Base-by-base conservation (phyloP, 1,140 invertebrate genomes). In the Tenebrio molitor region DNA sequence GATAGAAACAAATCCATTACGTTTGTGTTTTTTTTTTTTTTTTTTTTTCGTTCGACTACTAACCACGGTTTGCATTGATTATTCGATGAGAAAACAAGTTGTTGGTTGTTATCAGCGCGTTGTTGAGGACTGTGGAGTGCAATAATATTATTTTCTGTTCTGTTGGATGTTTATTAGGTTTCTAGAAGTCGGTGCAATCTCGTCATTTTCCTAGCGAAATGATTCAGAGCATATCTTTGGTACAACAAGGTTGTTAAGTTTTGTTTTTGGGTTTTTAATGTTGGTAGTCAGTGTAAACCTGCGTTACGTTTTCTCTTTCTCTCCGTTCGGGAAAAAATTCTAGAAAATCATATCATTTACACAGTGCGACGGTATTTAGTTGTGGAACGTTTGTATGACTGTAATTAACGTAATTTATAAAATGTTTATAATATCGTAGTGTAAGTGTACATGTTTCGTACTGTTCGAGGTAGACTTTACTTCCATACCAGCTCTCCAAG, bases 401-500 rank as follows among this genome's bases (percentile, higher is more conserved):
- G 71, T 73, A 73, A 29, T 77, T 75, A 34, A 39, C 46, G 65
- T 76, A 74, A 77, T 72, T 76, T 76, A 76, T 76, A 74, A 76
- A 72, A 72, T 80, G 75, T 79, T 76, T 73, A 78, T 79, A 79
- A 69, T 75, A 75, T 76, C 72, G 70, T 80, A 78, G 69, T 72
- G 69, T 80, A 80, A 74, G 72, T 79, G 75, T 77, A 78, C 67
- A 73, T 79, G 73, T 76, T 77, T 77, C 73, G 69, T 79, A 77
- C 66, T 77, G 73, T 74, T 74, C 72, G 74, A 74, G 73, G 76
- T 77, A 77, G 64, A 74, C 63, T 73, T 73, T 64, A 68, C 71
- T 62, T 71, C 34, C 67, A 77, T 73, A 76, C 73, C 72, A 75
- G 77, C 79, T 78, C 76, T 78, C 73, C 50, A 78, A 79, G 75